Conservation (phyloP, 2,113 vertebrate species). For the Dissostichus mawsoni region DNA sequence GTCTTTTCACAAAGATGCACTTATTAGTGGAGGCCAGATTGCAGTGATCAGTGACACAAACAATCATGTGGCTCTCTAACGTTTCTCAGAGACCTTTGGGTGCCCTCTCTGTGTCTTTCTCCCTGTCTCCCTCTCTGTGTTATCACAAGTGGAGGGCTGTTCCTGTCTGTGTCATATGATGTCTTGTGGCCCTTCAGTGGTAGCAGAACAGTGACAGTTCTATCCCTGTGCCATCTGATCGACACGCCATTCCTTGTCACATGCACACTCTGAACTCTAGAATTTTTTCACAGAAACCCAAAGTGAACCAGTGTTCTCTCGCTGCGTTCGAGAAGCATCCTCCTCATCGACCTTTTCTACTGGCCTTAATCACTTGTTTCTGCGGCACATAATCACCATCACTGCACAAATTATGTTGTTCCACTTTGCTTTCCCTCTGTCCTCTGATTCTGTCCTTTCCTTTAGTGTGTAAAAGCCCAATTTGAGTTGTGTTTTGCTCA, state of each 20-base stretch:
- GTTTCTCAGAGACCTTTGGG: slow-evolving; percentile 71
- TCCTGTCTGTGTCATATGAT: slow-evolving; percentile 93
- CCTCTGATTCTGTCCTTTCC: slow-evolving; percentile 44
- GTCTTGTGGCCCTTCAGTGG: slow-evolving; percentile 88
- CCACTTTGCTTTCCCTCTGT: slow-evolving; percentile 37
- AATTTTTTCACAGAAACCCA: slow-evolving; percentile 27
- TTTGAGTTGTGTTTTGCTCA: slow-evolving; percentile 57
- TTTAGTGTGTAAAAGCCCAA: slow-evolving; percentile 56
- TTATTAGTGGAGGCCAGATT: slow-evolving; percentile 60
- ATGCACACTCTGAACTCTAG: slow-evolving; percentile 84
- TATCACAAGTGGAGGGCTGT: slow-evolving; percentile 84
- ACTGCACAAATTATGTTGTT: slow-evolving; percentile 61
- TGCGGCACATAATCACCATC: slow-evolving; percentile 56
- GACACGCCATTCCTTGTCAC: slow-evolving; percentile 91
- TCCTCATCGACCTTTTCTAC: slow-evolving; percentile 29
- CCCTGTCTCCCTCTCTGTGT: slow-evolving; percentile 36
- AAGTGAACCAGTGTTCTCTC: slow-evolving; percentile 37
- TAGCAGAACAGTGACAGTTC: slow-evolving; percentile 96
- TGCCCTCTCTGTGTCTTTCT: slow-evolving; percentile 65
- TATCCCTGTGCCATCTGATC: slow-evolving; percentile 92
- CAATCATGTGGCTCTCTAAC: slow-evolving; percentile 76
- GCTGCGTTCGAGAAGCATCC: slow-evolving; percentile 3
- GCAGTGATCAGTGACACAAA: slow-evolving; percentile 71
- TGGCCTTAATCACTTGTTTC: slow-evolving; percentile 56
- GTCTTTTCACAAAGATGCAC: slow-evolving; percentile 63